Conservation (phyloP, 2,888 invertebrate species). For the Nomada ferruginata region DNA sequence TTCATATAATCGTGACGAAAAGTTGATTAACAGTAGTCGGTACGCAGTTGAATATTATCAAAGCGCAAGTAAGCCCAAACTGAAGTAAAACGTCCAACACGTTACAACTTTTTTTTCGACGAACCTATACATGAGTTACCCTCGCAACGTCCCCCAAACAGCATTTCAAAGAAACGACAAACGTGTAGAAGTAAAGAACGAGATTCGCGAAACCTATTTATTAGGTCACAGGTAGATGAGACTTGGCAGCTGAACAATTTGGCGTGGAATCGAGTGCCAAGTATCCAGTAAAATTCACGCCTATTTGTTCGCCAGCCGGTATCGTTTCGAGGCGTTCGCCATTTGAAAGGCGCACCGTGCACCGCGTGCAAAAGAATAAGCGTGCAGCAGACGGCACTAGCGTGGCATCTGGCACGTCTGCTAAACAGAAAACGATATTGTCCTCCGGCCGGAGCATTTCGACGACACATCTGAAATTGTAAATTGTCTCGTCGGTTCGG, state of each 20-base stretch:
- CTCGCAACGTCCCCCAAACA: background rate
- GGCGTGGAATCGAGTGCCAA: conserved; percentile 35
- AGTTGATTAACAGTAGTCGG: too few relatives aligned
- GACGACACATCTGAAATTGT: conserved; percentile 34
- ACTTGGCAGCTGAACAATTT: conserved; percentile 36
- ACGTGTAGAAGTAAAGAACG: background rate
- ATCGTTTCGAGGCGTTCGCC: conserved; percentile 12
- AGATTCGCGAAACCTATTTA: conserved; percentile 17
- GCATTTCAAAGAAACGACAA: background rate
- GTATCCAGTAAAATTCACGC: conserved; percentile 46
- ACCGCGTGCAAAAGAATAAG: background rate
- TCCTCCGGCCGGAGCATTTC: conserved; percentile 3
- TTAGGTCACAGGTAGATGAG: conserved; percentile 42
- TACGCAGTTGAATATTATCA: background rate
- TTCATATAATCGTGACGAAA: too few relatives aligned
- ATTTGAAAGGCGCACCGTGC: conserved; percentile 24
- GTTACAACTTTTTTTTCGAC: too few relatives aligned
- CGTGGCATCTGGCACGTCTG: conserved; percentile 24
- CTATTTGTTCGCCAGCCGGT: conserved; percentile 42
- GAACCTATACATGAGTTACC: background rate
- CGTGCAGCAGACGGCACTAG: conserved; percentile 22
- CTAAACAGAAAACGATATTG: conserved; percentile 28
- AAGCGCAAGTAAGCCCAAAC: background rate
- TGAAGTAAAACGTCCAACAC: background rate
- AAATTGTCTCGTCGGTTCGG: background rate